Evolutionary conservation across 2,888 invertebrate species (phyloP), one percentile per base, ranked within the genome.

Genomic region (Hybos culiciformis): DNA sequence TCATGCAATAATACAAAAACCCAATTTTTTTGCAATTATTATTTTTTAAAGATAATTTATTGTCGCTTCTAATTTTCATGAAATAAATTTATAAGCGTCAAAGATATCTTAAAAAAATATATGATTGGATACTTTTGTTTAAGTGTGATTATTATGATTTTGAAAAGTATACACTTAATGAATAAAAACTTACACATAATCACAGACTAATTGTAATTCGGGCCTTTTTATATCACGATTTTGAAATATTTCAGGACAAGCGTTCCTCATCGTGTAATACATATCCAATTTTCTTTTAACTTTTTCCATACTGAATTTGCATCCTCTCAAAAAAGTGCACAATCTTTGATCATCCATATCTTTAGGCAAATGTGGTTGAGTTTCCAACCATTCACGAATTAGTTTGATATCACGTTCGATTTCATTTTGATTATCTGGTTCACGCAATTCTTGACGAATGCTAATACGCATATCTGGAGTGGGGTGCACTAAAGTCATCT

Each of bases 261-360:
- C 82, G 5, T 80, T 73, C 18, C 85, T 73, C 83, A 86, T 83
- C 9, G 87, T 86, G 63, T 85, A 86, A 66, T 85, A 87, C 83
- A 86, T 84, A 63, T 87, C 87, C 57, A 87, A 66, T 65, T 87
- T 87, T 57, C 76, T 75, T 68, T 87, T 87, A 62, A 82, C 79
- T 67, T 83, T 84, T 66, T 87, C 87, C 60, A 87, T 61, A 42
- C 86, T 86, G 68, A 86, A 87, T 69, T 86, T 87, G 68, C 84
- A 83, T 20, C 86, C 85, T 12, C 87, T 75, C 48, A 88, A 73
- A 69, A 86, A 87, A 43, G 83, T 84, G 72, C 83, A 75, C 50
- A 87, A 68, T 45, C 83, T 75, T 53, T 74, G 71, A 63, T 87
- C 86, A 66, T 87, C 76, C 68, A 80, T 72, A 51, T 76, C 73